Evolutionary conservation across 2,888 invertebrate genomes (phyloP).

Genomic region (Taphrorychus bicolor): DNA sequence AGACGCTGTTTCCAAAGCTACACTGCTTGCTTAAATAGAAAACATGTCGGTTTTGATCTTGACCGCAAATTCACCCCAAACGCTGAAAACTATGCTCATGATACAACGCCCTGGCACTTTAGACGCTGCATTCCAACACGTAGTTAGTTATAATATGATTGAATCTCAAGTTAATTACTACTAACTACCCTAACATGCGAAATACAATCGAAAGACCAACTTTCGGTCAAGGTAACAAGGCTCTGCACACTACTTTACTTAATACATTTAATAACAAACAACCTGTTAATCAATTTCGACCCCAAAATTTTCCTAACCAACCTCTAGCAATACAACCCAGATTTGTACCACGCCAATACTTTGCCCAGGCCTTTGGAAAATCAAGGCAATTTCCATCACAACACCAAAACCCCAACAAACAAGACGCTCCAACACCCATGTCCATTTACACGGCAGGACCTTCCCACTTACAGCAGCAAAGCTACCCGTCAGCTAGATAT

Average conservation of each 20-base stretch:
- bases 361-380: conserved; percentile 14
- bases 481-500: not conserved
- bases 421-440: conserved; percentile 1
- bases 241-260: not conserved
- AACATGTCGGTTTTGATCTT: conserved; percentile 11
- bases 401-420: no score
- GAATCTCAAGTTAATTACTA: conserved; percentile 14
- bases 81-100: conserved; percentile 16
- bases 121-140: not conserved
- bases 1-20: not conserved
- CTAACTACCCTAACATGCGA: conserved; percentile 11
- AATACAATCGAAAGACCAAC: conserved; percentile 16
- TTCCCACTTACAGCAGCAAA: not conserved
- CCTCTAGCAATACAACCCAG: not conserved
- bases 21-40: conserved; percentile 4
- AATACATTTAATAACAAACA: not conserved
- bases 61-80: conserved; percentile 13
- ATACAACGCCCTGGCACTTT: conserved; percentile 2
- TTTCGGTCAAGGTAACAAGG: no score
- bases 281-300: not conserved
- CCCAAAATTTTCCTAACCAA: conserved; percentile 12
- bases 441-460: conserved; percentile 3
- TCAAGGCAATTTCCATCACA: not conserved
- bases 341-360: conserved; percentile 11
- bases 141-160: conserved; percentile 7